Percentiles rank a stretch among this genome's conserved stretches.
These are phyloP conservation scores for Siphamia tubifer DNA, from an alignment of 2,113 vertebrate genomes.

Conservation along the genomic window DNA sequence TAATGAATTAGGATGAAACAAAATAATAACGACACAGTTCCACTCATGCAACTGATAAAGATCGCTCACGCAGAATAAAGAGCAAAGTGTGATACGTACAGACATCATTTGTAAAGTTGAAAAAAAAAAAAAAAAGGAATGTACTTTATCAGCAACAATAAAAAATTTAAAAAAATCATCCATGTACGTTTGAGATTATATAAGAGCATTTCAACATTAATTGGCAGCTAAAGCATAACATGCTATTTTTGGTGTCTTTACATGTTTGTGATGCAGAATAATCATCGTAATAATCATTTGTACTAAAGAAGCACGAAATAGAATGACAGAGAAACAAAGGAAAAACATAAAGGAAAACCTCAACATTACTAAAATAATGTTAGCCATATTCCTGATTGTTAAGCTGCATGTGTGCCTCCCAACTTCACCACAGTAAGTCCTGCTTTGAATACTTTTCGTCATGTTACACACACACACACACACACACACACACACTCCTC, in stretches of 20 bases:
- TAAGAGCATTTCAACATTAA: background rate
- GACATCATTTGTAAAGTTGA: background rate
- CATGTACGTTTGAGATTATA: background rate
- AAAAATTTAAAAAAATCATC: too few relatives aligned
- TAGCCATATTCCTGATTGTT: background rate
- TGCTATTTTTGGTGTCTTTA: background rate
- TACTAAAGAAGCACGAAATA: background rate
- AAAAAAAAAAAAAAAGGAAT: too few relatives aligned
- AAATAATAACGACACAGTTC: background rate
- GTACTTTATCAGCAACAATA: too few relatives aligned
- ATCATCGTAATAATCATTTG: conserved; percentile 4
- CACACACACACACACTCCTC: conserved; percentile 10
- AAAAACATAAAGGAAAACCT: conserved; percentile 10
- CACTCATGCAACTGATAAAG: background rate
- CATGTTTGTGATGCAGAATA: background rate
- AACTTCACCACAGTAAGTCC: background rate
- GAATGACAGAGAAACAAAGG: conserved; percentile 1
- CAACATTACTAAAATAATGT: background rate
- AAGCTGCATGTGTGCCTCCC: background rate
- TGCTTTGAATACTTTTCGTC: background rate
- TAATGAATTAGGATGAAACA: conserved; percentile 12
- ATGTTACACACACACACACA: background rate
- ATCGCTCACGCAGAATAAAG: background rate
- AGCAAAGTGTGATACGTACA: background rate
- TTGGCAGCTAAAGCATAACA: background rate